phyloP scores from a whole-genome alignment of 1,140 invertebrate species.

The Cotesia chilonis region DNA sequence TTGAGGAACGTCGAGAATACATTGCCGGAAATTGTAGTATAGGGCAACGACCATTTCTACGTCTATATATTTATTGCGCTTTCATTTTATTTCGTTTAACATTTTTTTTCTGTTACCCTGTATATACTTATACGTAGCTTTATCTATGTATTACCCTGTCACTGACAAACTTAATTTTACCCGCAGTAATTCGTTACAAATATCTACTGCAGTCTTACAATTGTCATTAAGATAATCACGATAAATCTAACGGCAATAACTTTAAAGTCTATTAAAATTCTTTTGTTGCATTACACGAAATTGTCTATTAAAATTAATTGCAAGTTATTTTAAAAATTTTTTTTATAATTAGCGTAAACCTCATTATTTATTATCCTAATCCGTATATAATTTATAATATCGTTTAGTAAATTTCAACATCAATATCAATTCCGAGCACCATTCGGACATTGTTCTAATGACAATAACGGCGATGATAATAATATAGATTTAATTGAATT shows the following conservation, averaged over 20 bases:
- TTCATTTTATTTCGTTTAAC: neutral
- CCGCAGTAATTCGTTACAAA: slow-evolving; percentile 18
- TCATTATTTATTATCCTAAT: too few relatives aligned
- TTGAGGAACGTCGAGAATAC: slow-evolving; percentile 1
- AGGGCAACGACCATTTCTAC: slow-evolving; percentile 28
- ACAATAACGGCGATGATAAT: too few relatives aligned
- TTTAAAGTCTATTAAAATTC: too few relatives aligned
- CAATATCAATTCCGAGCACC: too few relatives aligned
- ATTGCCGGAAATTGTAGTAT: slow-evolving; percentile 22
- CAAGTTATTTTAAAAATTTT: too few relatives aligned
- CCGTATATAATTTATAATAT: too few relatives aligned
- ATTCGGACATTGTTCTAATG: too few relatives aligned
- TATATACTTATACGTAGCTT: neutral
- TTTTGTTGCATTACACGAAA: neutral
- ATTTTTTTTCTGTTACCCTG: neutral
- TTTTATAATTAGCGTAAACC: too few relatives aligned
- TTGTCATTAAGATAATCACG: neutral
- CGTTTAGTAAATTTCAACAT: too few relatives aligned
- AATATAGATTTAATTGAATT: too few relatives aligned
- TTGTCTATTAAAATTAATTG: too few relatives aligned
- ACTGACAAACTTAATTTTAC: neutral
- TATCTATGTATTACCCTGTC: neutral
- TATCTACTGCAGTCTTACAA: slow-evolving; percentile 15
- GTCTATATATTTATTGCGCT: slow-evolving; percentile 6
- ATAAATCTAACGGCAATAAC: too few relatives aligned